Base-by-base conservation (phyloP, 2,888 invertebrate genomes). In the Oegoconia quadripuncta region DNA sequence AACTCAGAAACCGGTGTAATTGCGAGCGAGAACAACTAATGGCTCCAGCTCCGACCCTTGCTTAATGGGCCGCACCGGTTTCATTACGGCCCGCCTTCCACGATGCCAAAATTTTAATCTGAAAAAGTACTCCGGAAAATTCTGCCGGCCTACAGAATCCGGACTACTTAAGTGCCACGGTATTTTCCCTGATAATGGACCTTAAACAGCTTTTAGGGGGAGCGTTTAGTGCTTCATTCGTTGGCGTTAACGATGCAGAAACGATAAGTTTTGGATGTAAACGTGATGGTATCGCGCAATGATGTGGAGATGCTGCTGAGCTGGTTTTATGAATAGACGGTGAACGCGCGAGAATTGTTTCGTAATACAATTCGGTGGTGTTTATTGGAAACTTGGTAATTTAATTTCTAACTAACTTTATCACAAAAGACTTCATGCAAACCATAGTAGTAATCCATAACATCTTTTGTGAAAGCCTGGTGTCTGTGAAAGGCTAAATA, bases 101-200 rank as follows among this genome's bases (percentile, higher is more conserved):
- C 59, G 61, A 66, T 59, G 71, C 64, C 74, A 64, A 73, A 75
- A 74, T 75, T 78, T 77, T 76, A 74, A 76, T 75, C 74, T 66
- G 64, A 67, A 73, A 67, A 70, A 65, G 63, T 68, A 65, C 55
- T 56, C 37, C 44, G 38, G 52, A 42, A 48, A 55, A 55, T 55
- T 52, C 57, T 39, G 37, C 45, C 49, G 52, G 51, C 50, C 17
- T 14, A 13, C 43, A 50, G 50, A 38, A 23, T 17, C 3, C 7
- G 7, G 8, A 29, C 14, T 11, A 6, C 25, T 25, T 42, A 38
- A 42, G 37, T 42, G 41, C 34, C 37, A 22, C 20, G 34, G 41
- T 30, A 31, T 37, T 37, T 34, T 34, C 34, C 12, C 34, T 23
- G 26, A 37, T 42, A 37, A 42, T 42, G 41, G 34, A 37, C 37